Evolutionary conservation across 2,113 vertebrate species (phyloP).

Genomic region (Furnarius figulus): DNA sequence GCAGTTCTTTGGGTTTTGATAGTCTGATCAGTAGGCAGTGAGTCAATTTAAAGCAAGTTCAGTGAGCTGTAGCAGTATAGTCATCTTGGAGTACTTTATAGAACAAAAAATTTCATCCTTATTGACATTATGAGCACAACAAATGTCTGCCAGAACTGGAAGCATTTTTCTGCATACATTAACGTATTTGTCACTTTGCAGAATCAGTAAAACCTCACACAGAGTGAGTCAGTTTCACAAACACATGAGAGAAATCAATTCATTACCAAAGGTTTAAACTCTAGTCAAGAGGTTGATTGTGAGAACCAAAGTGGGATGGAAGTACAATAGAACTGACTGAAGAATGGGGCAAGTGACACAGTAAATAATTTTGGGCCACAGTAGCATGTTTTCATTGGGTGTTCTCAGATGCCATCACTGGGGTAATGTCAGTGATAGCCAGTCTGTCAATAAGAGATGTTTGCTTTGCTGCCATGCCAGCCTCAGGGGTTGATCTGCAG

Average conservation of each 20-base stretch:
- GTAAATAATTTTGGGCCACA: neutral
- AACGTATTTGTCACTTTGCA: neutral
- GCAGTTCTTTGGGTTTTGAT: neutral
- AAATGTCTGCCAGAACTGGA: neutral
- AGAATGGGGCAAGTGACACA: neutral
- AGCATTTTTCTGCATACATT: neutral
- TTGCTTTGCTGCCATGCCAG: neutral
- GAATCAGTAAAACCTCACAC: neutral
- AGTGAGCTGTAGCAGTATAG: neutral
- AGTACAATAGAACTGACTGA: neutral
- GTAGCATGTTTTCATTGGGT: neutral
- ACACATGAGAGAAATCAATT: neutral
- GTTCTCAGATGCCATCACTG: neutral
- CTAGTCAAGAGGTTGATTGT: neutral
- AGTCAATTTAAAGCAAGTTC: neutral
- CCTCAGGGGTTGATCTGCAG: neutral
- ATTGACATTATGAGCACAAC: rapidly evolving
- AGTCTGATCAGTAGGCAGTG: neutral
- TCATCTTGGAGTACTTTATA: neutral
- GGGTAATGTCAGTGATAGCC: neutral
- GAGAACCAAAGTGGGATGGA: neutral
- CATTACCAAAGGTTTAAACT: neutral
- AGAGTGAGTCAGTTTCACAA: neutral
- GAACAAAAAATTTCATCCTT: neutral
- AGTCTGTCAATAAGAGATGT: neutral